Evolutionary conservation across 2,113 vertebrate genomes (phyloP), one percentile per base, ranked within the genome.

Genomic region (Actenoides hombroni): DNA sequence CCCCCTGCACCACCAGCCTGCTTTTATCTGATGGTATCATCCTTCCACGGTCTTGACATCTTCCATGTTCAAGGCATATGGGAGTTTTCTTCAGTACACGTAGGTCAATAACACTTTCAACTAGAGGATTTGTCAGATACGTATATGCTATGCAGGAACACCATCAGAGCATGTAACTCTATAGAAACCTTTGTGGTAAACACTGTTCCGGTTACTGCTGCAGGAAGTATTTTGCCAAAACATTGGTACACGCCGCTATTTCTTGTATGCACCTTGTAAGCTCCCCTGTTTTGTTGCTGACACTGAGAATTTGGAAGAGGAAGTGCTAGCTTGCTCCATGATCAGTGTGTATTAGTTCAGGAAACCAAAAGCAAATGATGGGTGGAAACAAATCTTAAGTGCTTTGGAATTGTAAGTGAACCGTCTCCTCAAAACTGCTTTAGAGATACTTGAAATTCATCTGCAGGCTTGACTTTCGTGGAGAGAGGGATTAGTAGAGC

Each of bases 61-160:
- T 83, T 76, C 42, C 25, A 0, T 60, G 68, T n/a, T 76, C 25
- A 21, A 56, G 31, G 23, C n/a, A 10, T 56, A 12, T 24, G 44
- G 6, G 6, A 33, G 42, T 42, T 63, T 25, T 44, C 8, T 5
- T 5, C 3, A 11, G 35, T 37, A 8, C 11, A 0, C 1, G 13
- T 20, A 63, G 28, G 2, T 67, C 37, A 28, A 4, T 54, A 42
- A 13, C 61, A 86, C 13, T 63, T 54, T 83, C 17, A 54, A 0
- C 11, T 10, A 11, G 37, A 29, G 28, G 25, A 61, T 8, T 6
- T 44, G 37, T 11, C 42, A 48, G 33, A 13, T 81, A 46, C 23
- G 16, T 3, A 5, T 10, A 42, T 14, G 1, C 44, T 26, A 18
- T 44, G 68, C 35, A 51, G 44, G 39, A 85, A 9, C 33, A 14